Base-by-base conservation (phyloP, 2,888 invertebrate species). In the Rhorus exstirpatorius region DNA sequence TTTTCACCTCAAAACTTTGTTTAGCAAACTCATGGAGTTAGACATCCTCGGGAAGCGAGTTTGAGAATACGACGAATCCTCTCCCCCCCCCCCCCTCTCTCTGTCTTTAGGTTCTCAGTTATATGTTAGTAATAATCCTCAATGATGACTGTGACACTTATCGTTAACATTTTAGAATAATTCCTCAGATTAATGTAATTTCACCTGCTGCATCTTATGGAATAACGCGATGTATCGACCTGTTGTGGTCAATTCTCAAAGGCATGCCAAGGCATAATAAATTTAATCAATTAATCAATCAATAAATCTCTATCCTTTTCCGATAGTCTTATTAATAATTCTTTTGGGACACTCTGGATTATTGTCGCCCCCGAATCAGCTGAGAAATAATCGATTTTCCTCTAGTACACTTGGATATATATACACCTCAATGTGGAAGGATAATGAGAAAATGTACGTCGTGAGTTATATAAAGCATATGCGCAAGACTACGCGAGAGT, bases 331-430 rank as follows among this genome's bases (percentile, higher is more conserved):
- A 17, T 21, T 65, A 41, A 26, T 60, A 67, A 65, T 51, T 71
- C 35, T n/a, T 67, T n/a, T 8, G 63, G 58, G 72, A 61, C 41
- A 31, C 12, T 35, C 12, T 12, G 53, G 44, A 74, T 76, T 63
- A 58, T 55, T 53, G 24, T 24, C 17, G 8, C 46, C 49, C 19
- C 6, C 14, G 26, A 61, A 67, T 61, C 61, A 46, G 63, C 44
- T 41, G 21, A n/a, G 46, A 60, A 61, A 41, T 71, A 80, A 76
- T 80, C 80, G 75, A 76, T 80, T 76, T 58, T 26, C 55, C 35
- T 35, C 74, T 51, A n/a, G 53, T 46, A 31, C 46, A 46, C 61
- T 38, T 53, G 35, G 14, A 31, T 35, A n/a, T 31, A 51, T 49
- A 38, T 38, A 24, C 41, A 1, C 19, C 24, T 55, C 12, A 10